phyloP scores from a whole-genome alignment of 2,113 vertebrate genomes.

The Corythaeola cristata region DNA sequence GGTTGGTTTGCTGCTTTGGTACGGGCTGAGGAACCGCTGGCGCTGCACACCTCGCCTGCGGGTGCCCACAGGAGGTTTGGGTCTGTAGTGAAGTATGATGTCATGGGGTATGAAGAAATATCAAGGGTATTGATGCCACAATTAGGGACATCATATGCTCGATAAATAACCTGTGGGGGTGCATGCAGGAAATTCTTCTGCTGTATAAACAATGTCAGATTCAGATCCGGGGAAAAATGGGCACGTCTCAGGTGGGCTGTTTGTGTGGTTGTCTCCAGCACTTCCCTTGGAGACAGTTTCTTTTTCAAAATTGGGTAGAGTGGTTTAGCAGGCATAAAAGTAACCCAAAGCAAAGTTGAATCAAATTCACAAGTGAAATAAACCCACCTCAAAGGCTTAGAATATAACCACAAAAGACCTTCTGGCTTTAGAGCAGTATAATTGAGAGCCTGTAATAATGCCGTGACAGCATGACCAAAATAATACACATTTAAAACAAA shows the following conservation, averaged over 20 bases:
- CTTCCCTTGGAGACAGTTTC: background rate
- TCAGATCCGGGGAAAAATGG: too few species aligned
- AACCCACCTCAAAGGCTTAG: background rate
- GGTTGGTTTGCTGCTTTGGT: background rate
- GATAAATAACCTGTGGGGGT: background rate
- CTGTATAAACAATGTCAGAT: background rate
- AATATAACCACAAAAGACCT: background rate
- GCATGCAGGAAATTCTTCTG: background rate
- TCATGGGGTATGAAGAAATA: background rate
- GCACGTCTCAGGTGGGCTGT: background rate
- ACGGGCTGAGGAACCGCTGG: fast-evolving
- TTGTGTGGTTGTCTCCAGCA: fast-evolving
- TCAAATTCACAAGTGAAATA: background rate
- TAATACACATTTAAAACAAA: background rate
- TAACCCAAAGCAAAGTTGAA: background rate
- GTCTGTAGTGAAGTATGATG: fast-evolving
- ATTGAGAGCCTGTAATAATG: background rate
- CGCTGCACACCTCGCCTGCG: background rate
- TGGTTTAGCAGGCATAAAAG: background rate
- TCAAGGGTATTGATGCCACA: background rate
- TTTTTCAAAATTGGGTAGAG: background rate
- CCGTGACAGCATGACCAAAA: background rate
- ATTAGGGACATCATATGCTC: background rate
- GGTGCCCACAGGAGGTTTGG: background rate
- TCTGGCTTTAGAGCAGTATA: background rate